Percentiles rank a stretch among this genome's conserved stretches.
phyloP scores from a whole-genome alignment of 2,888 invertebrate species.

The Phymatocera aterrima region DNA sequence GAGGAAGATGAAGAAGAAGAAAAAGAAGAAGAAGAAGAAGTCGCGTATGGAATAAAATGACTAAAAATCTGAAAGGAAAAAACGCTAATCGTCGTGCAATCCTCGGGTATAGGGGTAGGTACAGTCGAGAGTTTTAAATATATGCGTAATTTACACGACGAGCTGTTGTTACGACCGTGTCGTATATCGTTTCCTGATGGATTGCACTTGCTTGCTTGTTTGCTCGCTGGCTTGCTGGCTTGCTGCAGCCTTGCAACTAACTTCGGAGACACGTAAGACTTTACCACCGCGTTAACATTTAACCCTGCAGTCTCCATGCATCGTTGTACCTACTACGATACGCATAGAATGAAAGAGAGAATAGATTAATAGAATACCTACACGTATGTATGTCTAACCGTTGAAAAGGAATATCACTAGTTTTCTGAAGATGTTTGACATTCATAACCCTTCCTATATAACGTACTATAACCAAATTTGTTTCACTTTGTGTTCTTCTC shows the following conservation, averaged over 20 bases:
- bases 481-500: too few species aligned
- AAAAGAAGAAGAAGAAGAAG: neutral
- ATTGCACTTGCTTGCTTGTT: neutral
- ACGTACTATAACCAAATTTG: too few species aligned
- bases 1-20: neutral
- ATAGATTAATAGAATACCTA: too few species aligned
- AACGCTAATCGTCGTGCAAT: neutral
- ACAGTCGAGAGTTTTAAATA: neutral
- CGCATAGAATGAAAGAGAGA: too few species aligned
- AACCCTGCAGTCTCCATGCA: too few species aligned
- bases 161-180: neutral
- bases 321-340: too few species aligned
- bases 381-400: too few species aligned
- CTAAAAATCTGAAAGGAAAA: neutral
- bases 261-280: slow-evolving; percentile 26
- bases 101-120: neutral
- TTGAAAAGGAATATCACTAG: too few species aligned
- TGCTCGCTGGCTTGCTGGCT: neutral
- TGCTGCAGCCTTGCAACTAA: slow-evolving; percentile 1
- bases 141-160: neutral
- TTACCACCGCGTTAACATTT: slow-evolving; percentile 7
- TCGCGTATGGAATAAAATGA: neutral
- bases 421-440: too few species aligned
- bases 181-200: slow-evolving; percentile 28
- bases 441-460: too few species aligned